Evolutionary conservation across 2,113 vertebrate genomes (phyloP).

Genomic region (Isichthys henryi): DNA sequence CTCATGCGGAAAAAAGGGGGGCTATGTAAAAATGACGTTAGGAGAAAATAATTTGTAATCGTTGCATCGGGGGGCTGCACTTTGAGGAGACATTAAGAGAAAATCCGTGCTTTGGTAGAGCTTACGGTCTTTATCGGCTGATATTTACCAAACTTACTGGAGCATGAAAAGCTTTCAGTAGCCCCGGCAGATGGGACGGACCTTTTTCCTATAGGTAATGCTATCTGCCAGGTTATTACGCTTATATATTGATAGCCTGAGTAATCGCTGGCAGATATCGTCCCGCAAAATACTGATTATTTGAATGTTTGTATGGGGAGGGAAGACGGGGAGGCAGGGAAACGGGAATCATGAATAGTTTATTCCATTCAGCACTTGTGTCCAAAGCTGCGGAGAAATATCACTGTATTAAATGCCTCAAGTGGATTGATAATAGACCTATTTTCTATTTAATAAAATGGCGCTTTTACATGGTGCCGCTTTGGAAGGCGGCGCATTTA

Average conservation of each 20-base stretch:
- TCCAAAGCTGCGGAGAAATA: slow-evolving; percentile 25
- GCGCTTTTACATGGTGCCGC: slow-evolving; percentile 17
- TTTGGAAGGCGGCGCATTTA: not conserved
- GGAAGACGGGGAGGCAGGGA: not conserved
- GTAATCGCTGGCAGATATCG: slow-evolving; percentile 75
- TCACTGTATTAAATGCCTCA: slow-evolving; percentile 20
- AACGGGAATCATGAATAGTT: slow-evolving; percentile 24
- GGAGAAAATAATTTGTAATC: slow-evolving; percentile 87
- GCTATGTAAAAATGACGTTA: slow-evolving; percentile 86
- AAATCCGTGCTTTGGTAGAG: slow-evolving; percentile 76
- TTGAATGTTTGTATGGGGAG: slow-evolving; percentile 63
- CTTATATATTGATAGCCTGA: slow-evolving; percentile 78
- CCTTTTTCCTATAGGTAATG: slow-evolving; percentile 77
- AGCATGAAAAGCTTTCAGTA: slow-evolving; percentile 82
- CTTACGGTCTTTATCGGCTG: slow-evolving; percentile 79
- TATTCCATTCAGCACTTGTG: slow-evolving; percentile 27
- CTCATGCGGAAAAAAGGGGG: slow-evolving; percentile 81
- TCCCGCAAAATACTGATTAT: slow-evolving; percentile 73
- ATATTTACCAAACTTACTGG: slow-evolving; percentile 84
- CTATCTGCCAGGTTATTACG: slow-evolving; percentile 80
- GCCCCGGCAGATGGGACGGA: slow-evolving; percentile 77
- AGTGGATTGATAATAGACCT: slow-evolving; percentile 24
- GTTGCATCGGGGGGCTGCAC: slow-evolving; percentile 75
- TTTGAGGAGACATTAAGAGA: slow-evolving; percentile 83
- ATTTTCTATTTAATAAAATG: slow-evolving; percentile 26